Evolutionary conservation across 1,140 invertebrate species (phyloP).

Genomic region (Phenacoccus solenopsis): DNA sequence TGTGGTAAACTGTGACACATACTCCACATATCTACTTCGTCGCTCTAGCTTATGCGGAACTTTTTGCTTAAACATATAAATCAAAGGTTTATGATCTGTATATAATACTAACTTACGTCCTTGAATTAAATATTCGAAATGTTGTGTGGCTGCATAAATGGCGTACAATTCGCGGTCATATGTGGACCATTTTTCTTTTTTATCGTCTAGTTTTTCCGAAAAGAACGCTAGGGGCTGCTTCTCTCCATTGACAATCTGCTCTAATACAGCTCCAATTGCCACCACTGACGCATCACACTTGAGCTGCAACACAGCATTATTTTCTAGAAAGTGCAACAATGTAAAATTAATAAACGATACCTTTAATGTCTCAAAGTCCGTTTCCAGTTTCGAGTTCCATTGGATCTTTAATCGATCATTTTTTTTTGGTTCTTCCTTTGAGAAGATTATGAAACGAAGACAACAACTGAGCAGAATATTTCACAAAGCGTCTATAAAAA

Average conservation of each 20-base stretch:
- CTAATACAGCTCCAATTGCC: background rate
- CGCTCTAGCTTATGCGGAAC: background rate
- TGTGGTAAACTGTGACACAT: background rate
- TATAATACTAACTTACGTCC: background rate
- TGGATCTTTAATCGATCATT: background rate
- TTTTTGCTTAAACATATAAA: background rate
- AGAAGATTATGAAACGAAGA: background rate
- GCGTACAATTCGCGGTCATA: background rate
- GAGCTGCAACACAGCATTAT: background rate
- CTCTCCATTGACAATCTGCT: background rate
- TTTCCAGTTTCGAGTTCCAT: background rate
- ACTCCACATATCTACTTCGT: background rate
- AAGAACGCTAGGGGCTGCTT: background rate
- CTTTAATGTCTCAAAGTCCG: background rate
- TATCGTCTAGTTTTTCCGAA: background rate
- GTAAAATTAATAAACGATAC: background rate
- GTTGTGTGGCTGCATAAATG: background rate
- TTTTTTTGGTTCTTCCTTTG: background rate
- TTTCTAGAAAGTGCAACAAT: background rate
- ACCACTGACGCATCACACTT: background rate
- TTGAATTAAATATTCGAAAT: background rate
- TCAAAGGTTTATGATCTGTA: background rate
- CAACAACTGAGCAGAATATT: background rate
- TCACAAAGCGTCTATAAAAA: background rate
- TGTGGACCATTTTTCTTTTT: background rate